phyloP scores from a whole-genome alignment of 2,888 invertebrate genomes.

The Megastigmus dorsalis region DNA sequence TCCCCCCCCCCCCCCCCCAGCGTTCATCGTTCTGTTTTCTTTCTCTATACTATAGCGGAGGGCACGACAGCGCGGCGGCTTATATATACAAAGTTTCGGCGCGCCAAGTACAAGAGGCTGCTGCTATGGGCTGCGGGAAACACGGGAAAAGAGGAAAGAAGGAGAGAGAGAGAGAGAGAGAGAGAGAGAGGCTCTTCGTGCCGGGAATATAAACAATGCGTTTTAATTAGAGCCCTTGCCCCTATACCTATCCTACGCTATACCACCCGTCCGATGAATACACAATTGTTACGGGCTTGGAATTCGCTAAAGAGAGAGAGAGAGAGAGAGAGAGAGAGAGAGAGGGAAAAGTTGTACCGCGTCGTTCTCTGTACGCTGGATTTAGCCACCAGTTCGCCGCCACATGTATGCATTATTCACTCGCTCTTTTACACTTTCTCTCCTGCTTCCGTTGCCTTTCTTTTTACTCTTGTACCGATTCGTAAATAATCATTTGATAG shows the following conservation, averaged over 20 bases:
- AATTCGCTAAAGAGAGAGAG: conserved; percentile 27
- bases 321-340: conserved; percentile 22
- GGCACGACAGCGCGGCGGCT: neutral
- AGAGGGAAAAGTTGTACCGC: no score
- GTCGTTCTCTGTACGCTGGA: no score
- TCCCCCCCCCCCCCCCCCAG: neutral
- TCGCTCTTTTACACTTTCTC: no score
- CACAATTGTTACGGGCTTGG: conserved; percentile 58
- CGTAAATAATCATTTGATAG: no score
- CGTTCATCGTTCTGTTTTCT: conserved; percentile 17
- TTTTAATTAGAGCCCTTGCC: conserved; percentile 70
- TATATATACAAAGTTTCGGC: no score
- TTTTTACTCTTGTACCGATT: no score
- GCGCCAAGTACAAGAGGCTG: neutral
- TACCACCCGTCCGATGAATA: conserved; percentile 63
- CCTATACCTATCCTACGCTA: no score
- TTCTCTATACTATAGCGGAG: neutral
- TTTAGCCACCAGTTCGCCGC: no score
- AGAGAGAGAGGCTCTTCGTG: conserved; percentile 62
- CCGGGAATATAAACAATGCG: conserved; percentile 72
- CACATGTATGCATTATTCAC: no score
- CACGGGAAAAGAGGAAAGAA: conserved; percentile 18
- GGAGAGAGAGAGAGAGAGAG: conserved; percentile 11
- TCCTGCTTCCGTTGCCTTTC: no score
- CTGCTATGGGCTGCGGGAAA: no score